phyloP scores from a whole-genome alignment of 2,888 invertebrate species.

The Operophtera brumata region DNA sequence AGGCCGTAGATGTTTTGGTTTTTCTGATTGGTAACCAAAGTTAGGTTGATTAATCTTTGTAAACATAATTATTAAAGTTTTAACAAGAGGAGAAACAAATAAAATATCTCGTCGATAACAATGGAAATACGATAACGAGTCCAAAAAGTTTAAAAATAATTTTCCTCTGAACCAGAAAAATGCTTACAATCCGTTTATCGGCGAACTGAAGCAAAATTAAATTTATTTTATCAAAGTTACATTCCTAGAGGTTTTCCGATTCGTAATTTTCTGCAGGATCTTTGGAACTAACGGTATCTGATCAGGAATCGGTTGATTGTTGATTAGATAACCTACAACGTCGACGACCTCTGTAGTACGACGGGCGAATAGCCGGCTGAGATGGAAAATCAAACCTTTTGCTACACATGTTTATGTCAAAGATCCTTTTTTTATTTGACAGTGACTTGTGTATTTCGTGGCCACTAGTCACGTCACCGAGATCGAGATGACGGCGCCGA shows the following conservation, averaged over 20 bases:
- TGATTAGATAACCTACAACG: not conserved
- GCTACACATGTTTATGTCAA: too few relatives aligned
- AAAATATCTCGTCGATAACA: too few relatives aligned
- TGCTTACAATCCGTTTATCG: constrained; percentile 3
- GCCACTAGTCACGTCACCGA: too few relatives aligned
- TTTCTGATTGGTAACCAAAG: not conserved
- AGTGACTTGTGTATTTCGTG: too few relatives aligned
- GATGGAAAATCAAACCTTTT: too few relatives aligned
- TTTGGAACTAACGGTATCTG: not conserved
- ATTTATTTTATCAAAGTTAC: constrained; percentile 6
- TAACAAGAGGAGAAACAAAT: too few relatives aligned
- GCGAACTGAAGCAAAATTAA: constrained; percentile 1
- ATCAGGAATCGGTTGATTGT: not conserved
- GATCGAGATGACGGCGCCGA: too few relatives aligned
- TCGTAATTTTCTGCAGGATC: not conserved
- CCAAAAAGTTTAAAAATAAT: not conserved
- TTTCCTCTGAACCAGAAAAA: not conserved
- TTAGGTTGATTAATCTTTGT: not conserved
- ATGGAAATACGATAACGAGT: too few relatives aligned
- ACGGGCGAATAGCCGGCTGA: too few relatives aligned
- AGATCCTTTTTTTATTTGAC: too few relatives aligned
- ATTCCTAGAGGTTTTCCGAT: not conserved
- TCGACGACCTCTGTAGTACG: too few relatives aligned
- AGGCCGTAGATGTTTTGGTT: not conserved
- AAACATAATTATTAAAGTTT: too few relatives aligned